phyloP scores from a whole-genome alignment of 2,797 vertebrate genomes.

The Meriones psammophilus region DNA sequence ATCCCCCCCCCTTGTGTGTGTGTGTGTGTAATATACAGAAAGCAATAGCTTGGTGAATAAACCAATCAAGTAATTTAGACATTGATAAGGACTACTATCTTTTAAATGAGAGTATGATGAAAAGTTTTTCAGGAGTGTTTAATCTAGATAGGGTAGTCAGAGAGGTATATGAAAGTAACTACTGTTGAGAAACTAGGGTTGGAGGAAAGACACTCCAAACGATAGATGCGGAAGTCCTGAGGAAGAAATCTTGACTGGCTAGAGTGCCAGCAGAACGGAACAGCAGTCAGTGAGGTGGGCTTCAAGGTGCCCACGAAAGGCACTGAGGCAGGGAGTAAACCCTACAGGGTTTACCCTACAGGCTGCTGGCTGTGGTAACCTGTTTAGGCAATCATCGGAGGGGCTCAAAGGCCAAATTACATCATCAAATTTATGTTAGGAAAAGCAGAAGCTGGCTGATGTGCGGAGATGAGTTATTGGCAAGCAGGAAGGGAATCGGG shows the following conservation, averaged over 20 bases:
- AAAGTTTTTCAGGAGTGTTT: background rate
- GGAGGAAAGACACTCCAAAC: background rate
- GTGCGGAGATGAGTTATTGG: background rate
- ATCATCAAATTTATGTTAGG: slow-evolving; percentile 14
- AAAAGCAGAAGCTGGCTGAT: background rate
- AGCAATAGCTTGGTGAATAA: background rate
- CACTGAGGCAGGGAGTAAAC: background rate
- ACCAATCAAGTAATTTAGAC: background rate
- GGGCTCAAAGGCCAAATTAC: background rate
- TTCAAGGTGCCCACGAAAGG: background rate
- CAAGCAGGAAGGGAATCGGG: background rate
- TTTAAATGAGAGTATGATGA: background rate
- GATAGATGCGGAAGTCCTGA: background rate
- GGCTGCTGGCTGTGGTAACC: background rate
- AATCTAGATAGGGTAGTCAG: background rate
- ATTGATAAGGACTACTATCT: background rate
- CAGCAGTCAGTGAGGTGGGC: background rate
- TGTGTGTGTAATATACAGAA: background rate
- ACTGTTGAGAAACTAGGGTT: background rate
- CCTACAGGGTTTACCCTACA: background rate
- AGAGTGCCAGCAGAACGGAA: background rate
- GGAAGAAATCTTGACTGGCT: background rate
- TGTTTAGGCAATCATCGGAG: background rate
- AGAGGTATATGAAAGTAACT: background rate
- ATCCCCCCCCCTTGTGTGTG: background rate